These are phyloP conservation scores for Caenorhabditis brenneri DNA, from an alignment of 1,140 invertebrate genomes.

Conservation along the genomic window DNA sequence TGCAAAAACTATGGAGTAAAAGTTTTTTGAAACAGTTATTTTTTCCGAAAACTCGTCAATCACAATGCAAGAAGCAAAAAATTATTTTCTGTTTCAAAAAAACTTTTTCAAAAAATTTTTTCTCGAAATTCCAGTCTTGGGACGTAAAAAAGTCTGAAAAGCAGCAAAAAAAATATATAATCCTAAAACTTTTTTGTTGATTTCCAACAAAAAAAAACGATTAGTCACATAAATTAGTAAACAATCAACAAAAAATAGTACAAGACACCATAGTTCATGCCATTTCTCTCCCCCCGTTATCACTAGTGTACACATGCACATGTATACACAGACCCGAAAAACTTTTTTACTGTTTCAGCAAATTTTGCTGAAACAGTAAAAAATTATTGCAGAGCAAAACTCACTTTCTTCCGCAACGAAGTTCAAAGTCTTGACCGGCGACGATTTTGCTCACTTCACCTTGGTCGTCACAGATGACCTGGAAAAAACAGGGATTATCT, in stretches of 20 bases:
- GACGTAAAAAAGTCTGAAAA: no score
- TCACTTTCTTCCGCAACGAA: constrained; percentile 24
- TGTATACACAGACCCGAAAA: no score
- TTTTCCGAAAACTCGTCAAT: no score
- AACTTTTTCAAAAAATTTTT: no score
- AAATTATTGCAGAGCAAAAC: not conserved
- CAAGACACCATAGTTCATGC: constrained; percentile 29
- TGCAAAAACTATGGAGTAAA: no score
- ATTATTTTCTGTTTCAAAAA: no score
- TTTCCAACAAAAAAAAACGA: no score
- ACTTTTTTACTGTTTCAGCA: not conserved
- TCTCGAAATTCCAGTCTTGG: no score
- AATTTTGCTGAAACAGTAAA: not conserved
- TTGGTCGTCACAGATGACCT: constrained; percentile 22
- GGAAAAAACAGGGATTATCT: not conserved
- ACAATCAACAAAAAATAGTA: not conserved
- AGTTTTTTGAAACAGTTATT: no score
- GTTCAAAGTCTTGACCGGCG: constrained; percentile 31
- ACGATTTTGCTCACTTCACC: constrained; percentile 29
- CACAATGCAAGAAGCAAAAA: no score
- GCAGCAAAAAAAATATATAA: no score
- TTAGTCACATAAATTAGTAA: not conserved
- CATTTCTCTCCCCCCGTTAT: not conserved
- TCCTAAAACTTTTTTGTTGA: no score
- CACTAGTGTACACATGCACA: not conserved